Evolutionary conservation across 2,797 vertebrate species (phyloP).

Genomic region (Choloepus didactylus): DNA sequence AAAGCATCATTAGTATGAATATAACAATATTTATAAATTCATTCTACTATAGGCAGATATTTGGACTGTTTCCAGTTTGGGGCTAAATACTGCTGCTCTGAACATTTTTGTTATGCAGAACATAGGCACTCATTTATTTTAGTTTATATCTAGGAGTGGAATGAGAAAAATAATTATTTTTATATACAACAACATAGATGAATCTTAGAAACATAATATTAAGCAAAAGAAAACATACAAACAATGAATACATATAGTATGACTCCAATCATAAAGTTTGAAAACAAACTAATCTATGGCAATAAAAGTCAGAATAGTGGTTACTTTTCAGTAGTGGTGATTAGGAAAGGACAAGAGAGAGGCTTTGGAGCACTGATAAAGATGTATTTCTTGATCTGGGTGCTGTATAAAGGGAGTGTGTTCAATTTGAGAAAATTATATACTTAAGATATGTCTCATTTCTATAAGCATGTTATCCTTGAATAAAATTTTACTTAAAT

Average conservation of each 20-base stretch:
- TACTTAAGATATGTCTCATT: neutral
- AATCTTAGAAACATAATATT: neutral
- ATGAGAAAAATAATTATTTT: constrained; percentile 5
- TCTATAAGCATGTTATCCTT: neutral
- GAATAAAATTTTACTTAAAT: constrained; percentile 50
- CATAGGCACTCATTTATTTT: neutral
- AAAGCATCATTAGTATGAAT: neutral
- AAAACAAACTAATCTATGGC: neutral
- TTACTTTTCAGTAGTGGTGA: neutral
- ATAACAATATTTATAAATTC: constrained; percentile 1
- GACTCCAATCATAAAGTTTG: neutral
- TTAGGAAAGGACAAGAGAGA: neutral
- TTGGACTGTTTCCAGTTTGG: neutral
- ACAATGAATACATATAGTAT: neutral
- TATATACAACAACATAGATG: neutral
- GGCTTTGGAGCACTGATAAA: neutral
- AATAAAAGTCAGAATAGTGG: neutral
- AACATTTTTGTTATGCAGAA: neutral
- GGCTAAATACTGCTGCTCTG: constrained; percentile 8
- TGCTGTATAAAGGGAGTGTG: neutral
- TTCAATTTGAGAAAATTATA: constrained; percentile 39
- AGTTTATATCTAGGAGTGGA: neutral
- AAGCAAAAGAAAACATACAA: neutral
- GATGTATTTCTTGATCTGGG: neutral
- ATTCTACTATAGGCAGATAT: neutral